These are phyloP conservation scores for Erinaceus europaeus DNA, from an alignment of 2,113 vertebrate species.

Conservation along the genomic window DNA sequence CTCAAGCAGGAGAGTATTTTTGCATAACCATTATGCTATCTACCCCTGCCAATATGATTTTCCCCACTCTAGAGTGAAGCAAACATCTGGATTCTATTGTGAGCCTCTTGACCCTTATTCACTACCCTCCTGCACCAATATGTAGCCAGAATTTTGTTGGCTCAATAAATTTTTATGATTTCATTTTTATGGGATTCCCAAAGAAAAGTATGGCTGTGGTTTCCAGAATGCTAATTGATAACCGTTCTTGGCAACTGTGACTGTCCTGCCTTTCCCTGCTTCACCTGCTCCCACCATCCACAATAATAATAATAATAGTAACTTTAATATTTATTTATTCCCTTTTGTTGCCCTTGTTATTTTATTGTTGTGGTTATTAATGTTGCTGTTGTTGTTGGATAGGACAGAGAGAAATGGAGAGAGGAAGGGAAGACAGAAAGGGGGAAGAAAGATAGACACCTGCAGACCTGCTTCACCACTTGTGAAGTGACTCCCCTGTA, in stretches of 20 bases:
- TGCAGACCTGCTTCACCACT: too few relatives aligned
- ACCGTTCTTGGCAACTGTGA: conserved; percentile 3
- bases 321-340: too few relatives aligned
- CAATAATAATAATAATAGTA: background rate
- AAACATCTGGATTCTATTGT: conserved; percentile 25
- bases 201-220: conserved; percentile 4
- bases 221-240: conserved; percentile 51
- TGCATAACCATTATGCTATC: too few relatives aligned
- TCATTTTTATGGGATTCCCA: conserved; percentile 39
- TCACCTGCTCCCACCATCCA: conserved; percentile 2
- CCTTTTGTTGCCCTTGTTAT: too few relatives aligned
- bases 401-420: too few relatives aligned
- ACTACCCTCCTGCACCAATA: background rate
- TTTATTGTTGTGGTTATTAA: too few relatives aligned
- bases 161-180: conserved; percentile 42
- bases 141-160: conserved; percentile 21
- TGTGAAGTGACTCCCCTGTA: too few relatives aligned
- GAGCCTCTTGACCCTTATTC: background rate
- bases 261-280: conserved; percentile 1
- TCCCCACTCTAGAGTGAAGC: conserved; percentile 31
- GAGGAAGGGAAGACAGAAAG: too few relatives aligned
- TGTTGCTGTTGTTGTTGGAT: too few relatives aligned
- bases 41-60: background rate
- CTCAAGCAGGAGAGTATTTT: too few relatives aligned
- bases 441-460: too few relatives aligned